These are phyloP conservation scores for Tenthredo mesomela DNA, from an alignment of 2,888 invertebrate genomes.

Conservation along the genomic window DNA sequence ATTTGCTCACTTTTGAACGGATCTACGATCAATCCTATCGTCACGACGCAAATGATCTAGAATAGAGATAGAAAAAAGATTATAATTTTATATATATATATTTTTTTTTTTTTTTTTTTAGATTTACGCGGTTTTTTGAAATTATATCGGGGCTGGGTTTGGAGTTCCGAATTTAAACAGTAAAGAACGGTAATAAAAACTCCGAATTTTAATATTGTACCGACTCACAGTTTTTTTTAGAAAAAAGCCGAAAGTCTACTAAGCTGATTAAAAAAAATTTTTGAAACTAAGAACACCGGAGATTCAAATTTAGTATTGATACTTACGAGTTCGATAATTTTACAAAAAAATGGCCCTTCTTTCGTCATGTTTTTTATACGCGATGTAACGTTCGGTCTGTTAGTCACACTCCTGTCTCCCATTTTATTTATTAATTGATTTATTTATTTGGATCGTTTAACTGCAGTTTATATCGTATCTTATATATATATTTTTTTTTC, in stretches of 20 bases:
- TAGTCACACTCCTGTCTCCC: slow-evolving; percentile 8
- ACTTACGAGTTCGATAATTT: slow-evolving; percentile 84
- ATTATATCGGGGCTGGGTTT: no score
- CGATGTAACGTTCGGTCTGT: slow-evolving; percentile 53
- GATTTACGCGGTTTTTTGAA: no score
- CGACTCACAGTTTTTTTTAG: no score
- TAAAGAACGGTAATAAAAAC: no score
- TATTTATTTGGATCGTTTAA: not conserved
- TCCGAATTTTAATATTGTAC: no score
- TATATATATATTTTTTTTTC: not conserved
- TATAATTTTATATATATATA: no score
- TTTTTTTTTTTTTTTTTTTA: no score
- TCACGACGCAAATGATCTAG: slow-evolving; percentile 82
- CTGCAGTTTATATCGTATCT: not conserved
- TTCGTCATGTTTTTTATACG: slow-evolving; percentile 63
- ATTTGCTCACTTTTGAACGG: slow-evolving; percentile 80
- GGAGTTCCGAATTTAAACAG: no score
- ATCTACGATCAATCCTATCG: slow-evolving; percentile 82
- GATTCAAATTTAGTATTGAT: no score
- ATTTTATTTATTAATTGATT: not conserved
- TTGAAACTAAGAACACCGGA: no score
- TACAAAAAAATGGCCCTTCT: slow-evolving; percentile 73
- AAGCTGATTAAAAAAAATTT: no score
- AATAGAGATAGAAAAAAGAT: not conserved
- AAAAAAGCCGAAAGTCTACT: no score